These are phyloP conservation scores for Halictus ligatus DNA, from an alignment of 2,888 invertebrate genomes.

Conservation along the genomic window DNA sequence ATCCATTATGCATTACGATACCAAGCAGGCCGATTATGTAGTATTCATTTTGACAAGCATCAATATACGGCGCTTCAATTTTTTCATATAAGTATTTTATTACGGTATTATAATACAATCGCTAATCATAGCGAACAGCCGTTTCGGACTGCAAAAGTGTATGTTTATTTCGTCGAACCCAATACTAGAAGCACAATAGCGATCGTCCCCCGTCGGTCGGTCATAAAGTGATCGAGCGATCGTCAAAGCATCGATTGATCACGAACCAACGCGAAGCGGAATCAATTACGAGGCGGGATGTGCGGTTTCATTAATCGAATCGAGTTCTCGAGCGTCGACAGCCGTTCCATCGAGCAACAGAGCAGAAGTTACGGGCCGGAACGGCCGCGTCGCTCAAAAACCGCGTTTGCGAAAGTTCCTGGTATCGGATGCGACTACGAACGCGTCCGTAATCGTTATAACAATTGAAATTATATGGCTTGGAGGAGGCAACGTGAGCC, in stretches of 20 bases:
- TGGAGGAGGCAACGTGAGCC: not conserved
- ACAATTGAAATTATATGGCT: conserved; percentile 41
- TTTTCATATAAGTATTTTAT: too few species aligned
- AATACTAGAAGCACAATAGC: not conserved
- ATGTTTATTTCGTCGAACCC: not conserved
- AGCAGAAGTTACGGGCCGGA: not conserved
- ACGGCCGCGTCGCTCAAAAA: not conserved
- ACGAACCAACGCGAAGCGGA: not conserved
- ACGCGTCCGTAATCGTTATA: conserved; percentile 5
- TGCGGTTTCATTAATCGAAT: conserved; percentile 16
- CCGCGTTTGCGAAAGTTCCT: not conserved
- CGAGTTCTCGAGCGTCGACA: conserved; percentile 4
- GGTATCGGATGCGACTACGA: not conserved
- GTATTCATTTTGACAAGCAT: too few species aligned
- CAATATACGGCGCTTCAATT: too few species aligned
- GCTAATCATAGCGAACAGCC: not conserved
- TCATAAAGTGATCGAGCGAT: not conserved
- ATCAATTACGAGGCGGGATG: conserved; percentile 24
- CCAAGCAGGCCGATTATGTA: too few species aligned
- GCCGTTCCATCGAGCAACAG: not conserved
- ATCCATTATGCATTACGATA: too few species aligned
- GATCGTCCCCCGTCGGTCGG: not conserved
- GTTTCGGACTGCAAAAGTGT: too few species aligned
- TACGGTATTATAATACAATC: not conserved
- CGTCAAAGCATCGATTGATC: not conserved